A percentile compares a stretch with the other conserved stretches of the same genome.
Evolutionary conservation across 2,113 vertebrate genomes (phyloP).

Genomic region (Acrocephalus kingi): DNA sequence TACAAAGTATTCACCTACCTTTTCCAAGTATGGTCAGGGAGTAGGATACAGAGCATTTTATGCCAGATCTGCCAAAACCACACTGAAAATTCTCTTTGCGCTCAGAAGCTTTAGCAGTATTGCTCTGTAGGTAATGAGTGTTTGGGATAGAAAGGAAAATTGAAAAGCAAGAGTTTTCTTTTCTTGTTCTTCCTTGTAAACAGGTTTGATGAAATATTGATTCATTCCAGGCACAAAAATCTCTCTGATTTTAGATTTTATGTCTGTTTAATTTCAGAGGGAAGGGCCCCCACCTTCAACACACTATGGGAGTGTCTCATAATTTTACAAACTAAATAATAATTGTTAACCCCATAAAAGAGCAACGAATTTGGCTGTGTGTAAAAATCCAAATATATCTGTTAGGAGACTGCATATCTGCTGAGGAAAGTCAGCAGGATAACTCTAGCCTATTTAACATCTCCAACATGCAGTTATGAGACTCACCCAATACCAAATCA

Average conservation of each 20-base stretch:
- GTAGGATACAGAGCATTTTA: neutral
- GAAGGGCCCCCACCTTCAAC: neutral
- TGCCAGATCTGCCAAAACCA: neutral
- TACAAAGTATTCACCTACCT: neutral
- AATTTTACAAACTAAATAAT: neutral
- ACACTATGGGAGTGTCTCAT: neutral
- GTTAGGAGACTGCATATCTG: neutral
- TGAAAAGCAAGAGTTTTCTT: neutral
- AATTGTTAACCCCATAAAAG: neutral
- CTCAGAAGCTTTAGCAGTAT: neutral
- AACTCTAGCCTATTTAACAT: neutral
- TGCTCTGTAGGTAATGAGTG: neutral
- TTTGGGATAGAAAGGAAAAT: neutral
- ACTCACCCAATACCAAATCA: slow-evolving; percentile 35
- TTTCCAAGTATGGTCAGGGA: neutral
- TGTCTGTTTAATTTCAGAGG: neutral
- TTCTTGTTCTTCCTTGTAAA: neutral
- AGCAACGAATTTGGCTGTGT: neutral
- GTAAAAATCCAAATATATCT: neutral
- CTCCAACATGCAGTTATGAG: neutral
- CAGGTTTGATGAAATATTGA: neutral
- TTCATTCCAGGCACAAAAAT: neutral
- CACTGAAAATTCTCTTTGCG: neutral
- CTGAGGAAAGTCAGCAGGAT: neutral
- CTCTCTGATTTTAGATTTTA: neutral